Evolutionary conservation across 35 echinoderm and acorn worm species (phyloP).

Genomic region (Anneissia japonica): DNA sequence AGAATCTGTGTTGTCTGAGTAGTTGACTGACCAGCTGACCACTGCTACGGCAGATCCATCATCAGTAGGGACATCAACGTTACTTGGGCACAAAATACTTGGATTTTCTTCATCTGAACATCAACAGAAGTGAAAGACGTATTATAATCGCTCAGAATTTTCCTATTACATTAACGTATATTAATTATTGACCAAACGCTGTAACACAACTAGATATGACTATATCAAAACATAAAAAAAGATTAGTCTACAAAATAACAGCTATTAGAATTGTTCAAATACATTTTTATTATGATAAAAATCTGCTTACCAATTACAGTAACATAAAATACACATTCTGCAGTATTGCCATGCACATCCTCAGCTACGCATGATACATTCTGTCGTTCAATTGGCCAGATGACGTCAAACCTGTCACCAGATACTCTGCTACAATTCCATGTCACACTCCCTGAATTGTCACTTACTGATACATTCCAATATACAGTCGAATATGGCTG

Average conservation of each 20-base stretch:
- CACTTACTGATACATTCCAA: background rate
- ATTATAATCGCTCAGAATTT: no score
- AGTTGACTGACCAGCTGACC: background rate
- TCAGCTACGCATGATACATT: background rate
- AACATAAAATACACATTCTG: background rate
- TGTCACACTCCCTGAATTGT: background rate
- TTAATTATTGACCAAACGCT: no score
- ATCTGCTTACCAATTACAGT: background rate
- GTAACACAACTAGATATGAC: no score
- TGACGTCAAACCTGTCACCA: background rate
- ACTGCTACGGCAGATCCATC: background rate
- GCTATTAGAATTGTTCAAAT: no score
- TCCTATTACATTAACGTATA: no score
- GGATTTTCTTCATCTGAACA: background rate
- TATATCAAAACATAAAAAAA: no score
- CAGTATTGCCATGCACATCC: background rate
- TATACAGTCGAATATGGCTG: background rate
- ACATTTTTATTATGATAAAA: no score
- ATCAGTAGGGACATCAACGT: background rate
- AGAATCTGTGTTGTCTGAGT: background rate
- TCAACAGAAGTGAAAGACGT: no score
- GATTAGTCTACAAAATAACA: no score
- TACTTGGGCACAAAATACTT: background rate
- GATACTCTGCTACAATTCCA: background rate
- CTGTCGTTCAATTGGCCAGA: background rate